A percentile compares a stretch with the other conserved stretches of the same genome.
phyloP scores from a whole-genome alignment of 2,113 vertebrate genomes.

The Zosterops pallidus region DNA sequence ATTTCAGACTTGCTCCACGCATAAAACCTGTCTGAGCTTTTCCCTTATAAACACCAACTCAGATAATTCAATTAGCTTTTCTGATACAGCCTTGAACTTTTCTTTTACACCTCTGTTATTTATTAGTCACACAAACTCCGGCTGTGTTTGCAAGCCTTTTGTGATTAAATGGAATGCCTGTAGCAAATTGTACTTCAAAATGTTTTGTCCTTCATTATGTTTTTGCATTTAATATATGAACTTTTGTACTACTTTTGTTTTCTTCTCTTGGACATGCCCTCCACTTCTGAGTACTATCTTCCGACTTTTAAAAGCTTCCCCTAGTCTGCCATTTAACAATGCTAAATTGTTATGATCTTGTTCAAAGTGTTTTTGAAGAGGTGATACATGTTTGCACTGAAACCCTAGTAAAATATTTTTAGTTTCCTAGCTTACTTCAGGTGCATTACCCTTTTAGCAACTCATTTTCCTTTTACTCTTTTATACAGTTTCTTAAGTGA shows the following conservation, averaged over 20 bases:
- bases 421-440: neutral
- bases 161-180: neutral
- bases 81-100: neutral
- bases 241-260: neutral
- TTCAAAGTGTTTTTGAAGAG: neutral
- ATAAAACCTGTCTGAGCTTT: neutral
- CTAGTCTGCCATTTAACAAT: neutral
- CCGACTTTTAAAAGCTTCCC: neutral
- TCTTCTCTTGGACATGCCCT: neutral
- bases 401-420: neutral
- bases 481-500: neutral
- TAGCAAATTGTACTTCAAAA: neutral
- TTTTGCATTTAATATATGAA: neutral
- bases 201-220: neutral
- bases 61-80: neutral
- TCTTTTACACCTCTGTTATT: neutral
- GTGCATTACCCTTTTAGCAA: neutral
- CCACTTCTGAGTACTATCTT: neutral
- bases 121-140: neutral
- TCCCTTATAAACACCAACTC: neutral
- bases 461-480: neutral
- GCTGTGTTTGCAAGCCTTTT: neutral
- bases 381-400: neutral
- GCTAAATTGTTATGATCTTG: neutral
- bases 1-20: neutral